Percentiles rank a stretch among this genome's conserved stretches.
Evolutionary conservation across 2,888 invertebrate species (phyloP).

Genomic region (Euphydryas editha): DNA sequence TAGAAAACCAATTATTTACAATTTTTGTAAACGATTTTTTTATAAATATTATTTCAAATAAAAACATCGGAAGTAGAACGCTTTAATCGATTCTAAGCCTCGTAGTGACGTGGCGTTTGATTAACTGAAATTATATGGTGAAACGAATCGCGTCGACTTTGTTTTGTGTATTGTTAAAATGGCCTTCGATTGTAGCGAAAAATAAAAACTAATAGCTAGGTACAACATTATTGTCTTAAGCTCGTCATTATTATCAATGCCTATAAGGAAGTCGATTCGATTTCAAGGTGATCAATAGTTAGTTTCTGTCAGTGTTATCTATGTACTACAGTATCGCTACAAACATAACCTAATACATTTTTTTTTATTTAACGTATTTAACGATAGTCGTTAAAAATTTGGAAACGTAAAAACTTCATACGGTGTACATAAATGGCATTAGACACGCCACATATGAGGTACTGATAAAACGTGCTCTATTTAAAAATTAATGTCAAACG

Average conservation of each 20-base stretch:
- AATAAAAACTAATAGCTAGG: constrained; percentile 80
- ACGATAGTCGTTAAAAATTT: not conserved
- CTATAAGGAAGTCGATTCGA: constrained; percentile 76
- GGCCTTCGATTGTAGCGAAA: constrained; percentile 74
- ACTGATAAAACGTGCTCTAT: constrained; percentile 71
- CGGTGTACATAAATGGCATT: constrained; percentile 72
- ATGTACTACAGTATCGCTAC: constrained; percentile 3
- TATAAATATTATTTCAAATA: constrained; percentile 51
- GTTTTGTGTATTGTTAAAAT: constrained; percentile 76
- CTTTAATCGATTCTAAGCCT: constrained; percentile 79
- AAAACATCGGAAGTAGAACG: constrained; percentile 80
- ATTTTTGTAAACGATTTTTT: constrained; percentile 76
- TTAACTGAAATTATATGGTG: constrained; percentile 81
- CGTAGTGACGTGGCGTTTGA: constrained; percentile 76
- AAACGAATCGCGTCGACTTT: constrained; percentile 75
- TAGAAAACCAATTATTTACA: constrained; percentile 72
- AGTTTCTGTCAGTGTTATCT: constrained; percentile 47
- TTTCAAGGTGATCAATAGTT: constrained; percentile 72
- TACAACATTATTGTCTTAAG: constrained; percentile 78
- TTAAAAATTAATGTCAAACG: constrained; percentile 82
- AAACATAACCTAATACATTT: constrained; percentile 8
- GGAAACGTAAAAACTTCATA: constrained; percentile 38
- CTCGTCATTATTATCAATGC: constrained; percentile 74
- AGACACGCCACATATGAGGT: constrained; percentile 79
- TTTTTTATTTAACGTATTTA: constrained; percentile 3